Percentiles rank a stretch among this genome's conserved stretches.
These are phyloP conservation scores for Menura novaehollandiae DNA, from an alignment of 2,113 vertebrate species.

Conservation along the genomic window DNA sequence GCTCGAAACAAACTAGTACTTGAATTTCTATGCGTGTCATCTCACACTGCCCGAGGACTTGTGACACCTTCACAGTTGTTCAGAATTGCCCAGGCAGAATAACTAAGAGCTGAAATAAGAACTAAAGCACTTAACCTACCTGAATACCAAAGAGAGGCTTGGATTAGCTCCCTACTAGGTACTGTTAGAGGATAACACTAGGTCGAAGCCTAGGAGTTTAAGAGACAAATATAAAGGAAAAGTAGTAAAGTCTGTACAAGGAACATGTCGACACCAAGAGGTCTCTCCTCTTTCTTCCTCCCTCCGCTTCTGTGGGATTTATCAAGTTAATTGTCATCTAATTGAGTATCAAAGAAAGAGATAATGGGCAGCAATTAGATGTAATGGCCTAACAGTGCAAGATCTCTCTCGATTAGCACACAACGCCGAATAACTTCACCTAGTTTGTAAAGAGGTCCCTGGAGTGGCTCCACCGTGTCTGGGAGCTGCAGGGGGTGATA, in stretches of 20 bases:
- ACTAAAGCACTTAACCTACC: neutral
- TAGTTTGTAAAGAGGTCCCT: conserved; percentile 12
- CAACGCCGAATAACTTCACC: conserved; percentile 18
- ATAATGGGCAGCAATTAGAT: conserved; percentile 69
- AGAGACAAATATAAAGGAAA: neutral
- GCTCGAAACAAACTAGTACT: neutral
- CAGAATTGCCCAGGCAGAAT: neutral
- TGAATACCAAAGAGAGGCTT: neutral
- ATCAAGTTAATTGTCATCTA: conserved; percentile 66
- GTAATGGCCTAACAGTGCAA: conserved; percentile 58
- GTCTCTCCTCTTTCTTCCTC: neutral
- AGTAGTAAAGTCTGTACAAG: neutral
- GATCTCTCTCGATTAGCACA: conserved; percentile 48
- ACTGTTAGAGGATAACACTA: neutral
- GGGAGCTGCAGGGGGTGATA: neutral
- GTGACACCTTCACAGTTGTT: neutral
- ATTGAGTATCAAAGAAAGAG: conserved; percentile 71
- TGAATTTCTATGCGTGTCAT: neutral
- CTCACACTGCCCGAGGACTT: neutral
- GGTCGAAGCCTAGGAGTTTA: neutral
- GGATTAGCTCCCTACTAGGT: neutral
- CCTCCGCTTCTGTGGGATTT: neutral
- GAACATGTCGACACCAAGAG: accelerated
- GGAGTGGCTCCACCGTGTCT: conserved; percentile 65
- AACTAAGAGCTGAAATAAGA: neutral